Conservation (phyloP, 1,140 invertebrate genomes). For the Ladona fulva region DNA sequence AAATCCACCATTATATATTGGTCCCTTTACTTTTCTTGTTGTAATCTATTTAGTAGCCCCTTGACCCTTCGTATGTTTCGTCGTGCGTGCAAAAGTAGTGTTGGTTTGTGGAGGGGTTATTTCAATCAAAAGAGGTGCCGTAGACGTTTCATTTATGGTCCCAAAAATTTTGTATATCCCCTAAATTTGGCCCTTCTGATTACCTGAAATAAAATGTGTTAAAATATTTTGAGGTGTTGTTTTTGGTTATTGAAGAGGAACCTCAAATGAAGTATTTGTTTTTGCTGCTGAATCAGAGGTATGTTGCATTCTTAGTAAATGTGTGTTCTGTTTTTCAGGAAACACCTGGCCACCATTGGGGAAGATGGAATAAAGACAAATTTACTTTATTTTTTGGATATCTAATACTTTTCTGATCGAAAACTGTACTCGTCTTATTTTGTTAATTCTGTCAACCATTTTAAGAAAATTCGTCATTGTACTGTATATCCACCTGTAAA, state of each 20-base stretch:
- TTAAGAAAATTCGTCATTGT: background rate
- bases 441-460: background rate
- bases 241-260: slow-evolving; percentile 5
- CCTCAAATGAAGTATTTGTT: background rate
- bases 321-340: slow-evolving; percentile 15
- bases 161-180: slow-evolving; percentile 2
- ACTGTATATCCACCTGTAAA: background rate
- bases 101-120: slow-evolving; percentile 66
- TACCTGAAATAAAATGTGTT: slow-evolving; percentile 7
- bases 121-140: slow-evolving; percentile 64
- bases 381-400: slow-evolving; percentile 8
- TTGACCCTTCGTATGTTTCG: slow-evolving; percentile 34
- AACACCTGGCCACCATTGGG: background rate
- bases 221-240: slow-evolving; percentile 1
- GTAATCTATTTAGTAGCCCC: slow-evolving; percentile 1
- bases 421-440: background rate
- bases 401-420: background rate
- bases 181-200: background rate
- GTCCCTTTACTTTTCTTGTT: background rate
- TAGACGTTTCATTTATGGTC: slow-evolving; percentile 35
- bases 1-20: background rate
- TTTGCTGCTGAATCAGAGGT: slow-evolving; percentile 11
- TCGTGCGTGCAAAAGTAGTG: slow-evolving; percentile 55
- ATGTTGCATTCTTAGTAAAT: background rate
- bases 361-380: slow-evolving; percentile 10